phyloP scores from a whole-genome alignment of 2,888 invertebrate species.

The Drosophila nigricruria region DNA sequence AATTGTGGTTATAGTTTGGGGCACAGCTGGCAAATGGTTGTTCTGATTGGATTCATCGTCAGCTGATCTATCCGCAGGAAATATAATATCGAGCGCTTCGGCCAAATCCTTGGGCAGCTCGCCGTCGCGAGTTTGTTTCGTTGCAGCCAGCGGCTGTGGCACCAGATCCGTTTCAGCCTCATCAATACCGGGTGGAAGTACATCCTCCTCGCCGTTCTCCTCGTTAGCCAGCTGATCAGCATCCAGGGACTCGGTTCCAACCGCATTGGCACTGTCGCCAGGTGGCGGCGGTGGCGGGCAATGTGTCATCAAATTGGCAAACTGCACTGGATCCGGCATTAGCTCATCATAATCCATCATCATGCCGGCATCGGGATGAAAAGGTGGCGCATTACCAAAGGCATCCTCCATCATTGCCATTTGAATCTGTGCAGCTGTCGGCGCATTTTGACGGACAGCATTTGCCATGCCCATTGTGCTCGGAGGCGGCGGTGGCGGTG shows the following conservation, averaged over 20 bases:
- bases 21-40: conserved; percentile 31
- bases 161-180: conserved; percentile 84
- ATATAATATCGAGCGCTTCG: conserved; percentile 88
- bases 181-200: conserved; percentile 85
- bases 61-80: conserved; percentile 86
- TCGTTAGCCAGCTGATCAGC: conserved; percentile 25
- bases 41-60: conserved; percentile 62
- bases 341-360: conserved; percentile 85
- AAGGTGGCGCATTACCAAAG: conserved; percentile 83
- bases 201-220: conserved; percentile 80
- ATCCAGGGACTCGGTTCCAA: conserved; percentile 14
- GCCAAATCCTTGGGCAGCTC: conserved; percentile 87
- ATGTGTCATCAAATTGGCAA: conserved; percentile 84
- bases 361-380: conserved; percentile 83
- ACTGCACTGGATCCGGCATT: conserved; percentile 86
- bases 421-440: conserved; percentile 82
- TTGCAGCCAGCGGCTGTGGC: conserved; percentile 85
- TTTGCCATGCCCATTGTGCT: conserved; percentile 29
- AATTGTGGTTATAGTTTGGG: conserved; percentile 76
- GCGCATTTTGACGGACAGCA: conserved; percentile 54
- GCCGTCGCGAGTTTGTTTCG: conserved; percentile 85
- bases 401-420: conserved; percentile 84
- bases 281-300: conserved; percentile 85
- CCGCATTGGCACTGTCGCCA: conserved; percentile 31
- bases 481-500: conserved; percentile 60